phyloP scores from a whole-genome alignment of 2,888 invertebrate species.

The Entomobrya multifasciata region DNA sequence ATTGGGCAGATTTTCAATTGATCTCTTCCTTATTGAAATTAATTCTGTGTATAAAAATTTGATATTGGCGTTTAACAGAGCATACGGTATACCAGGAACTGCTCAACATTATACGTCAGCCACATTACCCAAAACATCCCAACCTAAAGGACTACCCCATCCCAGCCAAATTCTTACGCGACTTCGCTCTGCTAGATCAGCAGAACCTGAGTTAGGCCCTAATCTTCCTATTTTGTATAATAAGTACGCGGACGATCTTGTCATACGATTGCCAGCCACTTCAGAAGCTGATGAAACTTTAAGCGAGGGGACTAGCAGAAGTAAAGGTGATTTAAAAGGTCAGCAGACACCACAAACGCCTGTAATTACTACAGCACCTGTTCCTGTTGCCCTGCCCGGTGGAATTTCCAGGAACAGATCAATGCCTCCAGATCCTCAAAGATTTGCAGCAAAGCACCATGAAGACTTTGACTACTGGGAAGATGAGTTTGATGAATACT shows the following conservation, averaged over 20 bases:
- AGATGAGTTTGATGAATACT: constrained; percentile 83
- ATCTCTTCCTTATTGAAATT: too few relatives aligned
- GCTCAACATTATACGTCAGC: constrained; percentile 71
- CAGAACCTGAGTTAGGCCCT: constrained; percentile 76
- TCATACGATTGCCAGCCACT: constrained; percentile 74
- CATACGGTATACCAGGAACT: constrained; percentile 58
- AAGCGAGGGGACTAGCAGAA: constrained; percentile 75
- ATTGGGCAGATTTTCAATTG: too few relatives aligned
- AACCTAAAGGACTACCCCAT: constrained; percentile 71
- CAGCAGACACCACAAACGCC: not conserved
- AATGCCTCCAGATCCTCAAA: constrained; percentile 74
- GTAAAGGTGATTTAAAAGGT: constrained; percentile 12
- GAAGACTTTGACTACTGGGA: constrained; percentile 83
- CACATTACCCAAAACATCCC: constrained; percentile 75
- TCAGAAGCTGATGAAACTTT: constrained; percentile 82
- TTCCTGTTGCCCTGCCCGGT: not conserved
- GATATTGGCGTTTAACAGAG: constrained; percentile 44
- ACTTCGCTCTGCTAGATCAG: constrained; percentile 78
- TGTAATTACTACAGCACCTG: constrained; percentile 71
- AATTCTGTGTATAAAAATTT: not conserved
- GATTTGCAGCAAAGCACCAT: constrained; percentile 81
- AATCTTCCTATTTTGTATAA: constrained; percentile 86
- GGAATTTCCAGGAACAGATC: constrained; percentile 75
- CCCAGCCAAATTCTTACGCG: constrained; percentile 52
- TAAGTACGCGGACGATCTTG: constrained; percentile 84